Percentiles rank a stretch among this genome's conserved stretches.
Conservation (phyloP, 2,797 vertebrate species). For the Paratrypauchen microcephalus region DNA sequence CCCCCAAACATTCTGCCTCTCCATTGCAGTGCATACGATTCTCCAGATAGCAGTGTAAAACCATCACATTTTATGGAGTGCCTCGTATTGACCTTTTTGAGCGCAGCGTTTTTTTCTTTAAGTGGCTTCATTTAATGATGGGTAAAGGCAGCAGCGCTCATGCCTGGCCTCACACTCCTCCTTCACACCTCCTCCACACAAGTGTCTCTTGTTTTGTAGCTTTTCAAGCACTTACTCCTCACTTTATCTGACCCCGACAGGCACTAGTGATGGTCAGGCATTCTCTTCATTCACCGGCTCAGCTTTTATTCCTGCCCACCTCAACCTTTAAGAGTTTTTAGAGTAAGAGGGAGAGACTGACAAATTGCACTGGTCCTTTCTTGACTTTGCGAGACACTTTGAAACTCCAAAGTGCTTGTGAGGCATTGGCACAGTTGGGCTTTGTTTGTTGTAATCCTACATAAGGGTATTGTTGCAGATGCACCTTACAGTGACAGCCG, state of each 20-base stretch:
- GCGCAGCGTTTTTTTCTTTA: conserved; percentile 49
- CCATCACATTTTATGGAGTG: conserved; percentile 49
- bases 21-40: conserved; percentile 33
- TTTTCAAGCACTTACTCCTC: conserved; percentile 67
- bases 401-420: conserved; percentile 48
- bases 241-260: conserved; percentile 72
- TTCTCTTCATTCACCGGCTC: conserved; percentile 39
- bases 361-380: conserved; percentile 52
- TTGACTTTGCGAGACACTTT: conserved; percentile 37
- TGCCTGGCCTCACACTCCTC: conserved; percentile 64
- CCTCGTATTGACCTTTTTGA: conserved; percentile 56
- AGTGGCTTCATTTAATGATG: conserved; percentile 71
- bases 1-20: conserved; percentile 31
- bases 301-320: conserved; percentile 36
- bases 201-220: conserved; percentile 59
- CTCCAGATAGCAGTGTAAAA: conserved; percentile 48
- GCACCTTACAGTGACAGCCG: conserved; percentile 69
- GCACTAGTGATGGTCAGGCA: conserved; percentile 54
- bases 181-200: conserved; percentile 62
- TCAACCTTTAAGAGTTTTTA: conserved; percentile 43
- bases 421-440: conserved; percentile 37
- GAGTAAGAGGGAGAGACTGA: conserved; percentile 39
- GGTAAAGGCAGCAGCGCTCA: conserved; percentile 51
- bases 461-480: conserved; percentile 58
- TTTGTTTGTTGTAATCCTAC: conserved; percentile 60